Percentiles rank a stretch among this genome's conserved stretches.
These are phyloP conservation scores for Andrena bicolor DNA, from an alignment of 2,888 invertebrate species.

Conservation along the genomic window DNA sequence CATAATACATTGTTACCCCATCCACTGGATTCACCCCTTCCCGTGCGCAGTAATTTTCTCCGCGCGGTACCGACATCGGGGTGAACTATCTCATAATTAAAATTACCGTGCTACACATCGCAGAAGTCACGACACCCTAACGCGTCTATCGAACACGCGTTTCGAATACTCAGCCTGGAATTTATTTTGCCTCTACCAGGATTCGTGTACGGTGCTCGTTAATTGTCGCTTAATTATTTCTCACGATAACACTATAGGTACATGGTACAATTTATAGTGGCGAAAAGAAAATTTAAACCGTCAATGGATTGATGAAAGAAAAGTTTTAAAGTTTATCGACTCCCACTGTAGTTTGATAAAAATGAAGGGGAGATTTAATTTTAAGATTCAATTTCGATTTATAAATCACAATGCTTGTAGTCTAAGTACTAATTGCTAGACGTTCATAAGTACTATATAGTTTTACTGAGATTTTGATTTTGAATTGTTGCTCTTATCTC, in stretches of 20 bases:
- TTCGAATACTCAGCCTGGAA: background rate
- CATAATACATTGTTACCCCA: constrained; percentile 84
- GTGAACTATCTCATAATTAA: constrained; percentile 80
- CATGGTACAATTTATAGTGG: background rate
- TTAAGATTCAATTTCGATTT: no score
- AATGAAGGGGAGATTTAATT: no score
- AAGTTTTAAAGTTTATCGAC: no score
- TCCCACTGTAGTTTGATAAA: no score
- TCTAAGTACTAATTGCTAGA: no score
- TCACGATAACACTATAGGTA: background rate
- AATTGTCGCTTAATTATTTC: constrained; percentile 10
- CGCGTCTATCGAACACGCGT: background rate
- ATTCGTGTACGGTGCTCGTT: background rate
- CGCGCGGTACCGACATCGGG: constrained; percentile 60
- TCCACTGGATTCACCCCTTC: constrained; percentile 73
- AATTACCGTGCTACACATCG: constrained; percentile 74
- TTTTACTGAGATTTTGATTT: background rate
- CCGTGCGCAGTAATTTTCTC: constrained; percentile 73
- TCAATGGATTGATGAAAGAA: no score
- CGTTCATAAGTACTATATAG: background rate
- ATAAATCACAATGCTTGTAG: no score
- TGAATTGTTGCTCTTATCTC: constrained; percentile 20
- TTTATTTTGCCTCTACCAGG: constrained; percentile 24
- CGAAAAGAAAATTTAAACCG: no score
- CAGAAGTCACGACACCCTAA: constrained; percentile 23